A percentile compares a stretch with the other conserved stretches of the same genome.
Conservation (phyloP, 92 coral and sea anemone genomes). For the Actinernus sp. region DNA sequence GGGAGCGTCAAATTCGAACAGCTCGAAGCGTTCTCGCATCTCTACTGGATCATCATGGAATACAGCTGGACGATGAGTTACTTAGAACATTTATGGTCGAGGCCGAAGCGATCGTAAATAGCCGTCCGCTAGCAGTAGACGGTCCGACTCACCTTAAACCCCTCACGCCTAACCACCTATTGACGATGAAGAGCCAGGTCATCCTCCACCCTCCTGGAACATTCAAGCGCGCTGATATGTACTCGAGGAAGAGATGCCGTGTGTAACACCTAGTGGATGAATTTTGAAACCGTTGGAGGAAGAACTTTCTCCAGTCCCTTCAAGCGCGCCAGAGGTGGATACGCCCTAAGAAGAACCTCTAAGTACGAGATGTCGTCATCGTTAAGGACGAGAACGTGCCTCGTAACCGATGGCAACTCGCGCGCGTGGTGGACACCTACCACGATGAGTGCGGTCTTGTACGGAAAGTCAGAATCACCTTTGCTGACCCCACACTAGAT, state of each 20-base stretch:
- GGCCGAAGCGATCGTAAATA: too few relatives aligned
- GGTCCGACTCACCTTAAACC: slow-evolving; percentile 31
- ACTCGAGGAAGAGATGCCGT: slow-evolving; percentile 52
- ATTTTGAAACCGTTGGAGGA: slow-evolving; percentile 45
- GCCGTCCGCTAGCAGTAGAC: too few relatives aligned
- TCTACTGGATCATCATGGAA: too few relatives aligned
- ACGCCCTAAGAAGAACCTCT: not conserved
- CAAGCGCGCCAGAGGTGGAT: slow-evolving; percentile 35
- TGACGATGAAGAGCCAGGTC: too few relatives aligned
- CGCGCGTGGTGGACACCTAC: slow-evolving; percentile 37
- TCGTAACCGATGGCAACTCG: too few relatives aligned
- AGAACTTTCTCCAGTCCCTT: too few relatives aligned
- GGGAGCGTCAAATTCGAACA: slow-evolving; percentile 58
- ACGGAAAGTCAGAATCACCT: too few relatives aligned
- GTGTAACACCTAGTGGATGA: slow-evolving; percentile 39
- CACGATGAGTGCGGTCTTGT: too few relatives aligned
- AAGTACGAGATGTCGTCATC: slow-evolving; percentile 36
- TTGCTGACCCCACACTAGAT: slow-evolving; percentile 46
- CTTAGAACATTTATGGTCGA: too few relatives aligned
- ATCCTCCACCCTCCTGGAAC: slow-evolving; percentile 44
- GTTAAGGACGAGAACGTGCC: too few relatives aligned
- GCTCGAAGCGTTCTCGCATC: too few relatives aligned
- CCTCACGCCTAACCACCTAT: slow-evolving; percentile 39
- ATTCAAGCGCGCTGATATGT: slow-evolving; percentile 28
- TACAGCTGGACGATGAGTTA: too few relatives aligned